A percentile compares a stretch with the other conserved stretches of the same genome.
phyloP scores from a whole-genome alignment of 2,113 vertebrate genomes.

The Crotalus helleri region DNA sequence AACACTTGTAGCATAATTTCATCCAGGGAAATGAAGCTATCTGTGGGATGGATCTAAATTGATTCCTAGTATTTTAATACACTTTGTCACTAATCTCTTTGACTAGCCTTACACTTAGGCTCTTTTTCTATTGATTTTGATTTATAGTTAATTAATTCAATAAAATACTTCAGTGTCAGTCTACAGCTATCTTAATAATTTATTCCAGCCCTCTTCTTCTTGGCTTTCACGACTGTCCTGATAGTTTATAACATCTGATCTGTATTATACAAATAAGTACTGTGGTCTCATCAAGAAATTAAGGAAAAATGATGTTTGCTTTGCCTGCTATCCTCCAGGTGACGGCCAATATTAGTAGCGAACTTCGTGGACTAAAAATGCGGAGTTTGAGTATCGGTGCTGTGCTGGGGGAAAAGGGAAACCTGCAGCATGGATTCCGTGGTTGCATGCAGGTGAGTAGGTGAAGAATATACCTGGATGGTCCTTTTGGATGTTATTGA shows the following conservation, averaged over 20 bases:
- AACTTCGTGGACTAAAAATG: slow-evolving; percentile 79
- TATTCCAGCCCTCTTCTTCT: neutral
- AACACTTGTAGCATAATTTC: neutral
- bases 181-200: neutral
- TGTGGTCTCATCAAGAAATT: neutral
- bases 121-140: neutral
- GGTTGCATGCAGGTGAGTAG: slow-evolving; percentile 86
- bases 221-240: neutral
- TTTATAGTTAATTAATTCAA: neutral
- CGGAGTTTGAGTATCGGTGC: slow-evolving; percentile 79
- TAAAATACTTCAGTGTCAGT: neutral
- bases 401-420: slow-evolving; percentile 61
- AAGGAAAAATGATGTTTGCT: neutral
- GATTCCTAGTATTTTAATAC: neutral
- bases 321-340: slow-evolving; percentile 59
- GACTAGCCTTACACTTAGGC: neutral
- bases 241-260: neutral
- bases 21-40: neutral
- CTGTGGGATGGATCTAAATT: neutral
- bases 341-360: slow-evolving; percentile 71
- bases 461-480: neutral
- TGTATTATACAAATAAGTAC: neutral
- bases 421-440: slow-evolving; percentile 80
- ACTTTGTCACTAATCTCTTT: neutral
- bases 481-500: neutral